Evolutionary conservation across 35 echinoderm and acorn worm species (phyloP).

Genomic region (Lytechinus pictus): DNA sequence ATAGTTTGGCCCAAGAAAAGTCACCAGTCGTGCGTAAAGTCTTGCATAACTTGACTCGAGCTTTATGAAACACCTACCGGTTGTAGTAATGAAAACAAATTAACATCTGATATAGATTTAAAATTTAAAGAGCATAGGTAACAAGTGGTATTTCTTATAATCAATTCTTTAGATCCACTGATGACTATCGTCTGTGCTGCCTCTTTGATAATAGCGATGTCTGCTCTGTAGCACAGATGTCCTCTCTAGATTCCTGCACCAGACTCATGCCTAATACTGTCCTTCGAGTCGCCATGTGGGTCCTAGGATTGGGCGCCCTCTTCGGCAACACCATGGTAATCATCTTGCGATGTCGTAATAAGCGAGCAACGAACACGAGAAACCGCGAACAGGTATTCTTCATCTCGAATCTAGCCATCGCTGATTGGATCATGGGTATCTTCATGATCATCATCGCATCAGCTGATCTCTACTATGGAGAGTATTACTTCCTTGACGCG

Average conservation of each 20-base stretch:
- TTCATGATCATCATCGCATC: slow-evolving; percentile 67
- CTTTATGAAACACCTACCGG: too few relatives aligned
- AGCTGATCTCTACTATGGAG: slow-evolving; percentile 55
- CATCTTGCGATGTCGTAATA: background rate
- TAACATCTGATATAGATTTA: background rate
- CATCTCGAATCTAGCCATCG: slow-evolving; percentile 56
- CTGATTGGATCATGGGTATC: slow-evolving; percentile 63
- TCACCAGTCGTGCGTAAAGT: too few relatives aligned
- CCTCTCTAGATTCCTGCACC: slow-evolving; percentile 21
- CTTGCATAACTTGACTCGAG: too few relatives aligned
- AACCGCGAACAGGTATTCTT: slow-evolving; percentile 35
- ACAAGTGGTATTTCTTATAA: background rate
- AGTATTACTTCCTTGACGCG: slow-evolving; percentile 29
- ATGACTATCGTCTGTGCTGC: slow-evolving; percentile 44
- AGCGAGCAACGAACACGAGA: background rate
- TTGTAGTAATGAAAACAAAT: too few relatives aligned
- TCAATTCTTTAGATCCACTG: background rate
- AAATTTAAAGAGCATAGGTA: background rate
- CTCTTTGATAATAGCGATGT: background rate
- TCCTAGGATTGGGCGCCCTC: slow-evolving; percentile 53
- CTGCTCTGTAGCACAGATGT: background rate
- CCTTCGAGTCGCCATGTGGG: slow-evolving; percentile 58
- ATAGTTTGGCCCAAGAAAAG: too few relatives aligned
- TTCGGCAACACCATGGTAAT: slow-evolving; percentile 63
- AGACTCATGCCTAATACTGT: slow-evolving; percentile 39